phyloP scores from a whole-genome alignment of 2,797 vertebrate genomes.

The Macroramphosus scolopax region DNA sequence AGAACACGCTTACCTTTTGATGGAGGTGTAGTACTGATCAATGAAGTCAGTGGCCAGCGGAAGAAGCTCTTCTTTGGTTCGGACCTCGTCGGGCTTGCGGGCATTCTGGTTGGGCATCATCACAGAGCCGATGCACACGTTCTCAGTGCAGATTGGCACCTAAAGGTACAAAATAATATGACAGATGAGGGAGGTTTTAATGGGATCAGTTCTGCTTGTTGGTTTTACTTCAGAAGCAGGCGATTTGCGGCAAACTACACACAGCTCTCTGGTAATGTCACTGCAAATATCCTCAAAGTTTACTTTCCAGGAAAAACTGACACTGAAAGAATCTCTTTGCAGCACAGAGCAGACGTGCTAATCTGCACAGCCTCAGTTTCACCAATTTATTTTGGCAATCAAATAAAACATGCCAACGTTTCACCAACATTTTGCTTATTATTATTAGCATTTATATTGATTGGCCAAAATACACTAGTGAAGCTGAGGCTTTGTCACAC shows the following conservation, averaged over 20 bases:
- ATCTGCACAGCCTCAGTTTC: too few relatives aligned
- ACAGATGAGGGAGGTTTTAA: background rate
- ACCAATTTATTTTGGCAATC: too few relatives aligned
- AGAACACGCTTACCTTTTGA: slow-evolving; percentile 84
- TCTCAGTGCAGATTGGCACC: slow-evolving; percentile 85
- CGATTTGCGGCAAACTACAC: too few relatives aligned
- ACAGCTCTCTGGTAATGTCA: too few relatives aligned
- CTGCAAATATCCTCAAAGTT: too few relatives aligned
- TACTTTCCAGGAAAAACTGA: background rate
- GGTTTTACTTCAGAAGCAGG: background rate
- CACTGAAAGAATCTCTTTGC: background rate
- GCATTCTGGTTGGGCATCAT: slow-evolving; percentile 82
- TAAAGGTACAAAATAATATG: slow-evolving; percentile 52
- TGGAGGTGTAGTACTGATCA: slow-evolving; percentile 96
- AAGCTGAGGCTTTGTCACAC: too few relatives aligned
- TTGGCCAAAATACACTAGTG: too few relatives aligned
- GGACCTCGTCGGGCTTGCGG: slow-evolving; percentile 85
- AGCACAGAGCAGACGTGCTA: too few relatives aligned
- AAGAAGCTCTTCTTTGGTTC: slow-evolving; percentile 85
- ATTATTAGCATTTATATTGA: too few relatives aligned
- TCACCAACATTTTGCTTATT: too few relatives aligned
- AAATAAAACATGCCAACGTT: too few relatives aligned
- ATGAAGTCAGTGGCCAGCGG: slow-evolving; percentile 93
- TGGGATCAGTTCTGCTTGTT: background rate
- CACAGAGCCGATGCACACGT: slow-evolving; percentile 89